Evolutionary conservation across 2,888 invertebrate genomes (phyloP), one percentile per base, ranked within the genome.

Genomic region (Machimus atricapillus): DNA sequence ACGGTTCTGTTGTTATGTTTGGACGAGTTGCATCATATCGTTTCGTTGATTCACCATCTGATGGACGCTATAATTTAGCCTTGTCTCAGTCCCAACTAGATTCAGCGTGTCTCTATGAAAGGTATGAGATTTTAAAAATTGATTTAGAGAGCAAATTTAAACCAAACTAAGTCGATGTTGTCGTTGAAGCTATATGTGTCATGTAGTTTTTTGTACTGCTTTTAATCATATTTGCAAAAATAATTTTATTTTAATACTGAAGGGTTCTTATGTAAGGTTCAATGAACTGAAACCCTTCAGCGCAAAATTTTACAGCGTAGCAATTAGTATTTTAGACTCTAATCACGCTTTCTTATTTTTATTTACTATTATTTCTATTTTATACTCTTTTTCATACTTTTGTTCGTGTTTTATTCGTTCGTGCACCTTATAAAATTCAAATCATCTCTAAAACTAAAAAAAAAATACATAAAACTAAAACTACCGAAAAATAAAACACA

Each of bases 21-120:
- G 97, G 97, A 82, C 95, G 97, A 89, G 96, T 97, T 90, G 97
- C 97, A 90, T 97, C 96, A 66, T 97, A 97, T 93, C 95, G 97
- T 90, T 97, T 97, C 93, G 94, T 97, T 90, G 97, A 97, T 93
- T 97, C 97, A 37, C 94, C 95, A 87, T 96, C 96, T 89, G 97
- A 97, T 93, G 96, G 95, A 89, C 94, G 96, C 89, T 95, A 96
- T 90, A 95, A 96, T 91, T 94, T 96, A 90, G 95, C 96, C 90
- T 94, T 96, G 88, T 95, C 96, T 79, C 96, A 96, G 90, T 95
- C 95, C 58, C 95, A 95, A 91, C 94, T 95, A 92, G 96, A 96
- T 90, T 96, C 96, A 90, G 94, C 95, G 88, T 96, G 96, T 90
- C 94, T 96, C 89, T 97, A 97, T 92, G 97, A 97, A 93, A 96